These are phyloP conservation scores for Drosophila histrio DNA, from an alignment of 2,888 invertebrate genomes.

Conservation along the genomic window DNA sequence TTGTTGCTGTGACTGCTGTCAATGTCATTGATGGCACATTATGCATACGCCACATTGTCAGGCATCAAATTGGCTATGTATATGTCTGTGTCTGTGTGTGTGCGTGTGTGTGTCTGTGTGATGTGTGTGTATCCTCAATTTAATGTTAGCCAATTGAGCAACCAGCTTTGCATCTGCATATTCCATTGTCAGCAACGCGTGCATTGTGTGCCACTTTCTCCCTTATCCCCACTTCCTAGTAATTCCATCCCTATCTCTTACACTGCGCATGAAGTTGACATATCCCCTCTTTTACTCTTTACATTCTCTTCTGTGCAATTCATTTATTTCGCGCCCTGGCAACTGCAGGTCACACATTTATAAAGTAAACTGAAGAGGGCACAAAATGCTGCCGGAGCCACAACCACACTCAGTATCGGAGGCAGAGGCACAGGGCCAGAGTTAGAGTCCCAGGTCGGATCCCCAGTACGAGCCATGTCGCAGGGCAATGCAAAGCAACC, in stretches of 20 bases:
- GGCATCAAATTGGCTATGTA: slow-evolving; percentile 46
- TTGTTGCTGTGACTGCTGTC: slow-evolving; percentile 48
- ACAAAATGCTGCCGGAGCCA: slow-evolving; percentile 29
- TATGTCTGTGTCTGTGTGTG: not conserved
- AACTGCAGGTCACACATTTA: slow-evolving; percentile 36
- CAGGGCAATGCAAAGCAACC: slow-evolving; percentile 38
- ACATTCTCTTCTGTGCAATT: not conserved
- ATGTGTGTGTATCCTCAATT: slow-evolving; percentile 18
- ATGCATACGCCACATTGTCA: slow-evolving; percentile 64
- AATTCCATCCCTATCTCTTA: not conserved
- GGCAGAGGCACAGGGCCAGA: not conserved
- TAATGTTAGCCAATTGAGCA: slow-evolving; percentile 44
- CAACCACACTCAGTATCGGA: not conserved
- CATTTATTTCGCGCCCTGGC: slow-evolving; percentile 25
- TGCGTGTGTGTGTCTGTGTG: slow-evolving; percentile 20
- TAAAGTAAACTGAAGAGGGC: slow-evolving; percentile 36
- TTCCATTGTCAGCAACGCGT: slow-evolving; percentile 32
- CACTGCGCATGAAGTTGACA: slow-evolving; percentile 24
- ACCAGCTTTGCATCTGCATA: slow-evolving; percentile 25
- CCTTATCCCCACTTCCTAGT: not conserved
- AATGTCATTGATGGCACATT: slow-evolving; percentile 62
- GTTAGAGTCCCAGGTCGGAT: not conserved
- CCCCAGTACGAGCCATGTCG: slow-evolving; percentile 21
- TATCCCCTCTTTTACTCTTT: slow-evolving; percentile 2
- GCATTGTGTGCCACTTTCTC: slow-evolving; percentile 5